These are phyloP conservation scores for Anoplopoma fimbria DNA, from an alignment of 2,113 vertebrate genomes.

Conservation along the genomic window DNA sequence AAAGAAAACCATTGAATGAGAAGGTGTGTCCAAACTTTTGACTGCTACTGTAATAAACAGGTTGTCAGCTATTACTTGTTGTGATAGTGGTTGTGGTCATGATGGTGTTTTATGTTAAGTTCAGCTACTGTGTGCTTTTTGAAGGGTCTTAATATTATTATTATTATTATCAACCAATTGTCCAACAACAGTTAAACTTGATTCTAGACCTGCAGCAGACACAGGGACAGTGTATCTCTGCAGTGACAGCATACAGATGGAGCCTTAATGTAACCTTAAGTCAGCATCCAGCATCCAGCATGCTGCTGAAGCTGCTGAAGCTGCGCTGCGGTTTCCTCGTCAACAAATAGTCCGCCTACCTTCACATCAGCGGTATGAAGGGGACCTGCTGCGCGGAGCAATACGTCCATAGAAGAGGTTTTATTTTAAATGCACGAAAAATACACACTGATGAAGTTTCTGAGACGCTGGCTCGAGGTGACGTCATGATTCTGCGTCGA, in stretches of 20 bases:
- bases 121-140: too few species aligned
- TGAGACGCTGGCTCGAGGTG: rapidly evolving
- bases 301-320: slow-evolving; percentile 5
- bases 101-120: not conserved
- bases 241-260: not conserved
- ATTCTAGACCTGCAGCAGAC: not conserved
- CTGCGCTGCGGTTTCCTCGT: not conserved
- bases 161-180: not conserved
- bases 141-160: not conserved
- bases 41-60: too few species aligned
- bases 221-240: not conserved
- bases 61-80: not conserved
- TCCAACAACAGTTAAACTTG: not conserved
- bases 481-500: slow-evolving; percentile 47
- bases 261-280: not conserved
- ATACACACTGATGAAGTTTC: not conserved
- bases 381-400: not conserved
- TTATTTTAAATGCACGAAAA: not conserved
- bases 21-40: too few species aligned
- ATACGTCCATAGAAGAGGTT: rapidly evolving
- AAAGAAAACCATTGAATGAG: too few species aligned
- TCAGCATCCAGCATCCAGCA: not conserved
- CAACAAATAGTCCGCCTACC: slow-evolving; percentile 37
- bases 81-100: not conserved
- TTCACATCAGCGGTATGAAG: not conserved